phyloP scores from a whole-genome alignment of 2,888 invertebrate genomes.

The Allolobophora icterica region DNA sequence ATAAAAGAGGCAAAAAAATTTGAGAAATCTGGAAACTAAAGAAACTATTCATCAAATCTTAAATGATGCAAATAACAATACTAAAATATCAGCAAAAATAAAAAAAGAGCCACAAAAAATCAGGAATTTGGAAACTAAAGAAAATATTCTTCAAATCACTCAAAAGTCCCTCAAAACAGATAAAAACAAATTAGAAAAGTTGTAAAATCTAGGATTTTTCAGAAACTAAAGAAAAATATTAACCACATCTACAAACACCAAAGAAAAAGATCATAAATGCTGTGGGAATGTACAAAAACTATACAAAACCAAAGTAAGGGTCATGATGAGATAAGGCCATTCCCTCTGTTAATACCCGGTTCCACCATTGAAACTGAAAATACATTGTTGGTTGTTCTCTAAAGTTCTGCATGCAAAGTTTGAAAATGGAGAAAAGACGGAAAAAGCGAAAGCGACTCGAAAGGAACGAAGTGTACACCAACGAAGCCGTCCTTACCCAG shows the following conservation, averaged over 20 bases:
- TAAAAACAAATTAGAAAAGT: no score
- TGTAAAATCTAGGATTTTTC: background rate
- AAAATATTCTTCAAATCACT: no score
- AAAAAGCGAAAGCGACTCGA: background rate
- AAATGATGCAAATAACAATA: no score
- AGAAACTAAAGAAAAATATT: background rate
- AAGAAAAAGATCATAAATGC: background rate
- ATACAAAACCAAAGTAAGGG: background rate
- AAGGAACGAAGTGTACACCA: background rate
- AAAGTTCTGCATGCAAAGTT: background rate
- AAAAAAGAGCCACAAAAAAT: no score
- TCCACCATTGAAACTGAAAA: background rate
- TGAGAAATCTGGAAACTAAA: background rate
- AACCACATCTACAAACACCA: no score
- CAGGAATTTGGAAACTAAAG: no score
- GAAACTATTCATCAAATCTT: background rate
- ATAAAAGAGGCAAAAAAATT: background rate
- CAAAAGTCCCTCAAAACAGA: no score
- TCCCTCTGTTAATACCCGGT: background rate
- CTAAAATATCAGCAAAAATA: no score
- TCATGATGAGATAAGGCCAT: no score
- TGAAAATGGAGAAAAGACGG: background rate
- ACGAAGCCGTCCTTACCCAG: slow-evolving; percentile 61
- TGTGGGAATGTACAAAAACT: background rate
- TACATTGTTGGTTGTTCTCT: background rate